Percentiles rank a stretch among this genome's conserved stretches.
Conservation (phyloP, 2,797 vertebrate species). For the Pangasius krempfi region DNA sequence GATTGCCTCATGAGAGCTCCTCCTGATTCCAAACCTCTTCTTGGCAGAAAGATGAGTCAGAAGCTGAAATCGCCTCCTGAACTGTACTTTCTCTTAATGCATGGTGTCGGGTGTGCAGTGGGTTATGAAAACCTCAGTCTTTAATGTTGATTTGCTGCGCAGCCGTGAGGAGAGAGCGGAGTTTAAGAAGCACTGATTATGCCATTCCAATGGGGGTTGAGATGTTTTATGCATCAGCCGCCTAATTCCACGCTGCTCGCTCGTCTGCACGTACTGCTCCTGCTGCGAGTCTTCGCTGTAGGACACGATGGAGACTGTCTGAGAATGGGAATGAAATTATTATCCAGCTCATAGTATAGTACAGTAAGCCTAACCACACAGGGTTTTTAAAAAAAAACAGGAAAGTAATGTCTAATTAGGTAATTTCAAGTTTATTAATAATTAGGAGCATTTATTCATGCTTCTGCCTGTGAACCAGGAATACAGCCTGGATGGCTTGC, state of each 20-base stretch:
- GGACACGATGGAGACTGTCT: background rate
- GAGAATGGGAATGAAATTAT: slow-evolving; percentile 9
- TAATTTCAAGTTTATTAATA: background rate
- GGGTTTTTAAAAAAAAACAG: background rate
- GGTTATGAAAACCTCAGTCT: slow-evolving; percentile 45
- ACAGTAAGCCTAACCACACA: background rate
- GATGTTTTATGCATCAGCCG: slow-evolving; percentile 45
- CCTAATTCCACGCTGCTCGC: slow-evolving; percentile 30
- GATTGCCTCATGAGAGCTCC: slow-evolving; percentile 43
- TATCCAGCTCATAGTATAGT: background rate
- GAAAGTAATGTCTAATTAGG: background rate
- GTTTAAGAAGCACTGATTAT: slow-evolving; percentile 51
- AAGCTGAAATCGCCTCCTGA: slow-evolving; percentile 45
- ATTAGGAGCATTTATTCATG: background rate
- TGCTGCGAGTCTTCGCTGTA: slow-evolving; percentile 1
- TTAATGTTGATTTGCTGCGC: slow-evolving; percentile 53
- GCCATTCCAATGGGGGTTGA: slow-evolving; percentile 38
- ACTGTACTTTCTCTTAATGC: slow-evolving; percentile 53
- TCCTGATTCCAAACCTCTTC: slow-evolving; percentile 42
- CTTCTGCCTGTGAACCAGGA: background rate
- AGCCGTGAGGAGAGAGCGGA: slow-evolving; percentile 11
- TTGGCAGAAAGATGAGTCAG: slow-evolving; percentile 42
- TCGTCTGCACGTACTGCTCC: slow-evolving; percentile 11
- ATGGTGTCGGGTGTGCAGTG: slow-evolving; percentile 25
- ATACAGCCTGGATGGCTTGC: background rate